Evolutionary conservation across 2,888 invertebrate species (phyloP), one percentile per base, ranked within the genome.

Genomic region (Habrosyne pyritoides): DNA sequence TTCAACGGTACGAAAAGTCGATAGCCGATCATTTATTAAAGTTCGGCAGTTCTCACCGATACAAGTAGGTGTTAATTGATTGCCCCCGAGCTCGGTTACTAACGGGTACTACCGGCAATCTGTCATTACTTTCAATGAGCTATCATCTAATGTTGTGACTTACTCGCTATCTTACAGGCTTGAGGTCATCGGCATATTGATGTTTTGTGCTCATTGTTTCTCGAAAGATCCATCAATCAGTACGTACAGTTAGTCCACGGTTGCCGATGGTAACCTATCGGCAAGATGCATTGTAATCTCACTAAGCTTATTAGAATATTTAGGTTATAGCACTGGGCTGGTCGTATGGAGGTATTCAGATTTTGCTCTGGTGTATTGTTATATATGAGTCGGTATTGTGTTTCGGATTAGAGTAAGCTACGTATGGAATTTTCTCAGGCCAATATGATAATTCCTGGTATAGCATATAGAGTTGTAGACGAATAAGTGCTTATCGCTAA

Each of bases 171-270:
- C 81, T 69, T 64, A 48, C 56, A 54, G 66, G 68, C 71, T 69
- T 57, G 71, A 69, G 86, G 86, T 86, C 87, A 85, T 78, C 74
- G 68, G 73, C 61, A 71, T 77, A 81, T 83, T 77, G 81, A 82
- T 84, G 81, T 81, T 83, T 73, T 79, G 72, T 73, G 66, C 67
- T 71, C 75, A 85, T 89, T 88, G 89, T 89, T 83, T 87, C 50
- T 79, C 83, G 81, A 84, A 81, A 78, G 77, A 80, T 77, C 77
- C 82, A 89, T 90, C 84, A 87, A 89, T 90, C 89, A 83, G 63
- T 54, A 61, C 59, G 63, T 82, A 82, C 86, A 79, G 81, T 81
- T 81, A 84, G 68, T 62, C 61, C 61, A 69, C 67, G 64, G 75
- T 65, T 81, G 73, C 67, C 62, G 68, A 69, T 69, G 68, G 59